Evolutionary conservation across 2,113 vertebrate species (phyloP).

Genomic region (Empidonax alnorum): DNA sequence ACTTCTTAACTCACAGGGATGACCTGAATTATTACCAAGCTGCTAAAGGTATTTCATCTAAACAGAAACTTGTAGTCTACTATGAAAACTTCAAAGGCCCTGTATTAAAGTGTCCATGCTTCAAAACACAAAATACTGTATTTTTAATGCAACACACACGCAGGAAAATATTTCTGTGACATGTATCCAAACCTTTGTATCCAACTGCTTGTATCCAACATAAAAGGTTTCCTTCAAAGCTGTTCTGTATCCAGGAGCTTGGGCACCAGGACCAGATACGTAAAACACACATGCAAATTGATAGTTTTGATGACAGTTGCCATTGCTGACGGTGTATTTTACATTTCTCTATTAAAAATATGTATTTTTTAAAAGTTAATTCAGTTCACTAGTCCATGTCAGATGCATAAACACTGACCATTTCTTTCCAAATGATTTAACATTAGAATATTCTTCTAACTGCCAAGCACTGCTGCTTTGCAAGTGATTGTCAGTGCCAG

Average conservation of each 20-base stretch:
- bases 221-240: not conserved
- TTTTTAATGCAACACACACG: not conserved
- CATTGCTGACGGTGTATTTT: not conserved
- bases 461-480: not conserved
- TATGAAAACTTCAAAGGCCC: not conserved
- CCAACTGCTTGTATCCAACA: not conserved
- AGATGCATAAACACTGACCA: not conserved
- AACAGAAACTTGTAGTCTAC: not conserved
- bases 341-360: not conserved
- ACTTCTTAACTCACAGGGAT: not conserved
- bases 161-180: not conserved
- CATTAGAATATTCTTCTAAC: not conserved
- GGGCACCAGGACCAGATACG: not conserved
- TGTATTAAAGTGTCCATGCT: not conserved
- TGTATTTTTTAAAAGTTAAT: accelerated
- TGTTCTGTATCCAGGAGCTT: not conserved
- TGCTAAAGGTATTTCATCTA: not conserved
- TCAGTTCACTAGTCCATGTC: not conserved
- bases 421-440: not conserved
- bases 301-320: not conserved
- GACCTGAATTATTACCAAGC: not conserved
- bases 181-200: not conserved
- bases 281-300: not conserved
- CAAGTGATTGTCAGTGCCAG: not conserved
- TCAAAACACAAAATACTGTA: not conserved